phyloP scores from a whole-genome alignment of 2,888 invertebrate genomes.

The Trichopria drosophilae region DNA sequence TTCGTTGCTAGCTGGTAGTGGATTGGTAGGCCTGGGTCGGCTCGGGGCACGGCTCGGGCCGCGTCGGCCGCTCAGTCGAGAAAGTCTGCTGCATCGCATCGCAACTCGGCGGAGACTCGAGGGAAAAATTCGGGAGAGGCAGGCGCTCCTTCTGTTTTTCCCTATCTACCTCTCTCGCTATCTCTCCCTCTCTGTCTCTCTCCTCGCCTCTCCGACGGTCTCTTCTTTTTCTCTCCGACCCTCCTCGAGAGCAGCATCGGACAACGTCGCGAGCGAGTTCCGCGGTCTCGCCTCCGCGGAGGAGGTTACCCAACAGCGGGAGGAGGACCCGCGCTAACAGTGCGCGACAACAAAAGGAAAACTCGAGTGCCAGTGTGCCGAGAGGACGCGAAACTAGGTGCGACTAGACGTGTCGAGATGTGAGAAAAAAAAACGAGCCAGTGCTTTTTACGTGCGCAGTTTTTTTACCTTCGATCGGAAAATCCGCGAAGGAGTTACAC shows the following conservation, averaged over 20 bases:
- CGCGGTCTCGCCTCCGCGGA: conserved; percentile 4
- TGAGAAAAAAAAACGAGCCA: too few species aligned
- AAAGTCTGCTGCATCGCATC: conserved; percentile 54
- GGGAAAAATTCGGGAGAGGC: background rate
- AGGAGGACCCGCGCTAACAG: too few species aligned
- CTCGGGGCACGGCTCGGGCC: conserved; percentile 50
- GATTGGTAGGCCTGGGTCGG: conserved; percentile 44
- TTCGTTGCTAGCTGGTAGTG: too few species aligned
- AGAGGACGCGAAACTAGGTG: too few species aligned
- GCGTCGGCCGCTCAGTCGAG: conserved; percentile 50
- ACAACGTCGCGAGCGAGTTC: conserved; percentile 2
- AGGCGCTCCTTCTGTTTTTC: background rate
- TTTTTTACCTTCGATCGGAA: too few species aligned
- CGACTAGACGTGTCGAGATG: too few species aligned
- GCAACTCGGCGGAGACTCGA: conserved; percentile 37
- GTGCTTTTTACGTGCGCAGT: too few species aligned
- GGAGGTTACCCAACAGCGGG: too few species aligned
- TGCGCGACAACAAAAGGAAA: too few species aligned
- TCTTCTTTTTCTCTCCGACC: background rate
- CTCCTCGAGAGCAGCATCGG: conserved; percentile 9
- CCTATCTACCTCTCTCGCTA: background rate
- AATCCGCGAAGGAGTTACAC: too few species aligned
- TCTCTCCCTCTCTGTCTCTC: background rate
- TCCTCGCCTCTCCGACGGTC: background rate
- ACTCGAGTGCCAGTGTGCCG: too few species aligned